Evolutionary conservation across 1,140 invertebrate genomes (phyloP).

Genomic region (Pseudomyrmex flavicornis): DNA sequence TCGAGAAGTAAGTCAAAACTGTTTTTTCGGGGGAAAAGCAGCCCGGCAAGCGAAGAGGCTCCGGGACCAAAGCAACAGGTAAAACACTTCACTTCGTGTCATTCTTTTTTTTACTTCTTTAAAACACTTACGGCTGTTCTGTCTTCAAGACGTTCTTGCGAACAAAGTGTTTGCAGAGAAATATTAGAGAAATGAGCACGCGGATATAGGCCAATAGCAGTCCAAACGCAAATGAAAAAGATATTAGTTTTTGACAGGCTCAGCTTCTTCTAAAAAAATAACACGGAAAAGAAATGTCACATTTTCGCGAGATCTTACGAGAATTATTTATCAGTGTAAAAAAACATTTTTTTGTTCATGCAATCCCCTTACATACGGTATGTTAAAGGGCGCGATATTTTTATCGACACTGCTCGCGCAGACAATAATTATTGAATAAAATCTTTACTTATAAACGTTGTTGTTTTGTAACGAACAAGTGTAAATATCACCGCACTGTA

Average conservation of each 20-base stretch:
- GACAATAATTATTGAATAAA: slow-evolving; percentile 28
- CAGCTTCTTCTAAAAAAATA: too few species aligned
- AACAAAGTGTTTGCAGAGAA: too few species aligned
- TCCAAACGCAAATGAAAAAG: too few species aligned
- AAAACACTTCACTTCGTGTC: slow-evolving; percentile 65
- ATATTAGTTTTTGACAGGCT: too few species aligned
- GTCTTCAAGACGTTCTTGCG: neutral
- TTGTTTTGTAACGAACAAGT: neutral
- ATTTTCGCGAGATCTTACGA: too few species aligned
- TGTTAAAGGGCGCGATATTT: slow-evolving; percentile 42
- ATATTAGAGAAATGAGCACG: too few species aligned
- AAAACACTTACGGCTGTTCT: neutral
- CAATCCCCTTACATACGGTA: neutral
- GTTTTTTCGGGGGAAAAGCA: slow-evolving; percentile 82
- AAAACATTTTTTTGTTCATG: slow-evolving; percentile 7
- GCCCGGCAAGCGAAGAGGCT: slow-evolving; percentile 82
- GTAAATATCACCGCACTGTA: neutral
- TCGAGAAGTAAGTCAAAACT: slow-evolving; percentile 82
- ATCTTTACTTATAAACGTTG: neutral
- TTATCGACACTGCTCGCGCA: slow-evolving; percentile 39
- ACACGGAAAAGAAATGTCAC: neutral
- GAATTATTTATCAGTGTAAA: slow-evolving; percentile 4
- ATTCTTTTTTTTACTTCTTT: neutral
- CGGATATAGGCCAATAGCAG: too few species aligned
- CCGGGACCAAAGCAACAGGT: slow-evolving; percentile 84